Evolutionary conservation across 2,888 invertebrate species (phyloP).

Genomic region (Drosophila niveifrons): DNA sequence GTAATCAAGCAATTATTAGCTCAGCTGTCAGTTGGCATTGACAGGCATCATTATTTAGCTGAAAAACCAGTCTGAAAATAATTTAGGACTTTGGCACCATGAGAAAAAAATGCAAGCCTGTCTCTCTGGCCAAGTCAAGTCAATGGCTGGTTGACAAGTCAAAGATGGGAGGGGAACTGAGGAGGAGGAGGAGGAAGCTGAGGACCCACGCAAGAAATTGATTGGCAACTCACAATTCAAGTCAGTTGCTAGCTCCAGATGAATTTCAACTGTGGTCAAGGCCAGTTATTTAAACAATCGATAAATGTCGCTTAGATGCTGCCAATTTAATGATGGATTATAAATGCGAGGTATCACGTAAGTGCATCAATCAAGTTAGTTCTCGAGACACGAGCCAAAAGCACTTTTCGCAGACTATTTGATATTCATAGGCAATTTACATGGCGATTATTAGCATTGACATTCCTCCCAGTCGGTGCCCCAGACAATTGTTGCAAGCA

Average conservation of each 20-base stretch:
- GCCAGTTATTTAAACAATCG: conserved; percentile 52
- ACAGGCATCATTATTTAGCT: conserved; percentile 69
- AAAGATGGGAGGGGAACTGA: background rate
- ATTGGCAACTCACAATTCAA: conserved; percentile 29
- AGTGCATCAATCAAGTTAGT: conserved; percentile 52
- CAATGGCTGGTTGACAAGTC: conserved; percentile 38
- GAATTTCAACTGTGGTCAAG: conserved; percentile 27
- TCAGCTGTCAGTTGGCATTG: conserved; percentile 56
- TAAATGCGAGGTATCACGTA: conserved; percentile 21
- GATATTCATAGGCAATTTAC: conserved; percentile 76
- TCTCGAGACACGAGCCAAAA: conserved; percentile 44
- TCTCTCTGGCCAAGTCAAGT: background rate
- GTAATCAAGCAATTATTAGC: conserved; percentile 63
- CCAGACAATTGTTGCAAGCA: conserved; percentile 74
- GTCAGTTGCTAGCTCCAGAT: conserved; percentile 12
- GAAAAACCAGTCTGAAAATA: conserved; percentile 59
- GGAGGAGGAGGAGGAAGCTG: background rate
- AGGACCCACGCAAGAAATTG: conserved; percentile 10
- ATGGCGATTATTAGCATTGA: conserved; percentile 80
- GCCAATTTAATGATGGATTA: conserved; percentile 80
- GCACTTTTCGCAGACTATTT: conserved; percentile 56
- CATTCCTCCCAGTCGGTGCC: conserved; percentile 65
- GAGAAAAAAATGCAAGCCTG: conserved; percentile 38
- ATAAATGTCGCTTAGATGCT: conserved; percentile 76
- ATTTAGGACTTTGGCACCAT: conserved; percentile 62